Base-by-base conservation (phyloP, 2,888 invertebrate genomes). In the Chloroclysta siterata region DNA sequence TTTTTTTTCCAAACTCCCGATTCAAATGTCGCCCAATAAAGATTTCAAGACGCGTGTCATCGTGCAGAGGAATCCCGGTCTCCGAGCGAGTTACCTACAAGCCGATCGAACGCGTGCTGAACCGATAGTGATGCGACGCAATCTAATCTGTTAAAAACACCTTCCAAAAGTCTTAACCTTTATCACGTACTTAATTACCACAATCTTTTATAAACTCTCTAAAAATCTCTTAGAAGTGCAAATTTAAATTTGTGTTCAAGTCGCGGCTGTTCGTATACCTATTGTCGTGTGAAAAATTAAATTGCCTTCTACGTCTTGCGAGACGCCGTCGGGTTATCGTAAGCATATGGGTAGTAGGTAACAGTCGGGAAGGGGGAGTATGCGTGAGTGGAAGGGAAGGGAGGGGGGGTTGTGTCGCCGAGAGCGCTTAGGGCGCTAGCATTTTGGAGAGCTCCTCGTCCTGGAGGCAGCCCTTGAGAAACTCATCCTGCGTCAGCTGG, bases 401-500 rank as follows among this genome's bases (percentile, higher is more conserved):
- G 67, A 71, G 68, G 57, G 63, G 59, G 58, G 3, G 0, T 3
- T 10, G 36, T 39, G 11, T 39, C 29, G 51, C 15, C 33, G 15
- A 14, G 53, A 55, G 54, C 70, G 78, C 88, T 97, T 97, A 97
- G 93, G 98, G 98, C 79, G 98, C 97, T 84, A 98, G 94, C 98
- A 98, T 98, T 92, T 98, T 98, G 69, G 97, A 98, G 71, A 98
- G 94, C 88, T 98, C 98, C 90, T 98, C 98, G 85, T 99, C 99
- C 89, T 98, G 98, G 84, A 99, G 96, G 89, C 99, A 99, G 65
- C 99, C 99, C 90, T 99, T 98, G 70, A 99, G 95, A 93, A 99
- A 99, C 94, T 99, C 99, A 74, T 99, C 98, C 93, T 99, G 98
- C 73, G 98, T 98, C 83, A 99, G 95, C 89, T 99, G 98, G 66